These are phyloP conservation scores for Sebastes schlegelii DNA, from an alignment of 2,113 vertebrate species.

Conservation along the genomic window DNA sequence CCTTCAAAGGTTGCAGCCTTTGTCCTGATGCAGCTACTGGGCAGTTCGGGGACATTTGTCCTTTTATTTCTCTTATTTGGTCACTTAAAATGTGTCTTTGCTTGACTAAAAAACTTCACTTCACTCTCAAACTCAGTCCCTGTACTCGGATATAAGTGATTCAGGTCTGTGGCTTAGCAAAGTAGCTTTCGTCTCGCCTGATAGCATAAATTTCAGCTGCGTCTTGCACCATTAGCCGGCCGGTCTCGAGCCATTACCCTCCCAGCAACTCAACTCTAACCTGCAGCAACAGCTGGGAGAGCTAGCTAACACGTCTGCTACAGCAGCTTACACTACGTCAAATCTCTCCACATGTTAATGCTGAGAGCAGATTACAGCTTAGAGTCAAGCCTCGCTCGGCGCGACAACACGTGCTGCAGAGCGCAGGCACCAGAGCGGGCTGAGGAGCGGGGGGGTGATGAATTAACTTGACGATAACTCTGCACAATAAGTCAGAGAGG, in stretches of 20 bases:
- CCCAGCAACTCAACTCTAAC: conserved; percentile 38
- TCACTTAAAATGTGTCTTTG: not conserved
- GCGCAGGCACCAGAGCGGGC: not conserved
- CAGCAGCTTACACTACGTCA: conserved; percentile 67
- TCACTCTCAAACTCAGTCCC: not conserved
- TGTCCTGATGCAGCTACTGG: conserved; percentile 2
- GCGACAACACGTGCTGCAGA: conserved; percentile 44
- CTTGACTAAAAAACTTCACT: not conserved
- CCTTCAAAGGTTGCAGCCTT: conserved; percentile 30
- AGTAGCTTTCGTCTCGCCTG: not conserved
- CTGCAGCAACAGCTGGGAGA: conserved; percentile 61
- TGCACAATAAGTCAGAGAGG: conserved; percentile 23
- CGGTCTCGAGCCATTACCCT: conserved; percentile 32
- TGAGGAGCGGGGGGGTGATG: conserved; percentile 7
- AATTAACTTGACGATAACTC: conserved; percentile 33
- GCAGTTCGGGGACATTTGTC: not conserved
- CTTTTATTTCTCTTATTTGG: conserved; percentile 1
- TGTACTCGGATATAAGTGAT: not conserved
- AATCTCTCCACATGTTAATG: conserved; percentile 59
- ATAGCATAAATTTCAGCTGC: not conserved
- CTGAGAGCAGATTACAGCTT: conserved; percentile 66
- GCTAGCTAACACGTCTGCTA: conserved; percentile 7
- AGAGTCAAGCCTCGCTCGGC: conserved; percentile 30
- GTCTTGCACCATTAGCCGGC: conserved; percentile 35
- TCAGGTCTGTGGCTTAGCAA: not conserved